Conservation (phyloP, 2,888 invertebrate species). For the Epistrophe grossulariae region DNA sequence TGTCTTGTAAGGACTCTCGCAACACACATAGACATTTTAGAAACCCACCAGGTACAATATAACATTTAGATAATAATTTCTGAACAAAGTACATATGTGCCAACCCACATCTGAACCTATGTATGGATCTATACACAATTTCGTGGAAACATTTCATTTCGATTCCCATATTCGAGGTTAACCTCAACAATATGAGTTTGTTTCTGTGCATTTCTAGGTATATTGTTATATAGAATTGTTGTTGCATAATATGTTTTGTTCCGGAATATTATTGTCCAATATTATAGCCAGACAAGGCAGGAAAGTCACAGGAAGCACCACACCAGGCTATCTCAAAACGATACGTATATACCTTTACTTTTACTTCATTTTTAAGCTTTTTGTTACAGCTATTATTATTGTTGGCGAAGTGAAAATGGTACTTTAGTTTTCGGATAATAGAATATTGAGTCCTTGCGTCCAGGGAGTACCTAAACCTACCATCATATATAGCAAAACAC, state of each 20-base stretch:
- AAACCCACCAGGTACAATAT: neutral
- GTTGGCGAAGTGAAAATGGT: constrained; percentile 2
- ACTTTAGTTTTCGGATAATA: constrained; percentile 70
- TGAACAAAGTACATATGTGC: constrained; percentile 39
- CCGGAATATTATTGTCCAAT: constrained; percentile 44
- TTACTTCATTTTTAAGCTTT: constrained; percentile 45
- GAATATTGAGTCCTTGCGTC: constrained; percentile 67
- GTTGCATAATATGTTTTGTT: constrained; percentile 50
- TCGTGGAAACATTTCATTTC: neutral
- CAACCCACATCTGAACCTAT: constrained; percentile 3
- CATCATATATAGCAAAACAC: constrained; percentile 35
- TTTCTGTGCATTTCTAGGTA: neutral
- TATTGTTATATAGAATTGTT: neutral
- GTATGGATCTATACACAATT: neutral
- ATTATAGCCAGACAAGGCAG: neutral
- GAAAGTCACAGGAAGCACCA: neutral
- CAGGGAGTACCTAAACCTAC: constrained; percentile 21
- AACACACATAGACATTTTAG: neutral
- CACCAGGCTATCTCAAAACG: constrained; percentile 40
- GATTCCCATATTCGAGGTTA: constrained; percentile 50
- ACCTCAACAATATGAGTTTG: constrained; percentile 43
- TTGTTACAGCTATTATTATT: constrained; percentile 25
- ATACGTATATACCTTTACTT: constrained; percentile 22
- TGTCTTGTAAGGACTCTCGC: constrained; percentile 22
- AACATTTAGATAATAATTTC: constrained; percentile 54